These are phyloP conservation scores for Ovis canadensis DNA, from an alignment of 2,113 vertebrate genomes.

Conservation along the genomic window DNA sequence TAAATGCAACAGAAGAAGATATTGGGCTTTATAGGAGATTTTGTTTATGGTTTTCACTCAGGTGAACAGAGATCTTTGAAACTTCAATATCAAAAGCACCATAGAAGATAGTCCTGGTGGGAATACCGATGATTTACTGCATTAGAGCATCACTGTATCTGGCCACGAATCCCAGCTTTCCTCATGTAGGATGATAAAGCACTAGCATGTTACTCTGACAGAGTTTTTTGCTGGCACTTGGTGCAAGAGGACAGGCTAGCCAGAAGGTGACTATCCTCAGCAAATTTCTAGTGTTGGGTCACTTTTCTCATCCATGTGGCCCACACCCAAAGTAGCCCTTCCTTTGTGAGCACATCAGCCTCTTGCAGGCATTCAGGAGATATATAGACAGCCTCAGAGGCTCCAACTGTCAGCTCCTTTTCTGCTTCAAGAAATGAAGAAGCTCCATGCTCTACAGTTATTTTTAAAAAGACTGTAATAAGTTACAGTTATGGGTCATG, in stretches of 20 bases:
- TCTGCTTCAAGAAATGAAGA: slow-evolving; percentile 72
- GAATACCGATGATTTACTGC: background rate
- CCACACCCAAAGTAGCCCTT: background rate
- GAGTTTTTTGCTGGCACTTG: background rate
- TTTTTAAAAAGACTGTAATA: slow-evolving; percentile 76
- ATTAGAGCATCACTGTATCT: background rate
- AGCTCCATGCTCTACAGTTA: slow-evolving; percentile 61
- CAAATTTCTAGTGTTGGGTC: background rate
- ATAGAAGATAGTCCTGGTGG: background rate
- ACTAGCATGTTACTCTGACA: background rate
- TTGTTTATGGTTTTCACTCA: background rate
- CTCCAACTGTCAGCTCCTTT: slow-evolving; percentile 39
- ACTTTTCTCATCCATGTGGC: background rate
- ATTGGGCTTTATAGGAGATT: background rate
- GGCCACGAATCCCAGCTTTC: background rate
- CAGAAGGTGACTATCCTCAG: slow-evolving; percentile 21
- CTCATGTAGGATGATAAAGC: background rate
- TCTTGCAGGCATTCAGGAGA: background rate
- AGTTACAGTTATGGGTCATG: slow-evolving; percentile 80
- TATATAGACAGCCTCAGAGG: background rate
- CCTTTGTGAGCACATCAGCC: background rate
- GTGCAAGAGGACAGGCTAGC: background rate
- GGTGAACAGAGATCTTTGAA: background rate
- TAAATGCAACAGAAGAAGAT: background rate
- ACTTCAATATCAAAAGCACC: background rate